Evolutionary conservation across 1,140 invertebrate genomes (phyloP), one percentile per base, ranked within the genome.

Genomic region (Rhyacophila brunnea): DNA sequence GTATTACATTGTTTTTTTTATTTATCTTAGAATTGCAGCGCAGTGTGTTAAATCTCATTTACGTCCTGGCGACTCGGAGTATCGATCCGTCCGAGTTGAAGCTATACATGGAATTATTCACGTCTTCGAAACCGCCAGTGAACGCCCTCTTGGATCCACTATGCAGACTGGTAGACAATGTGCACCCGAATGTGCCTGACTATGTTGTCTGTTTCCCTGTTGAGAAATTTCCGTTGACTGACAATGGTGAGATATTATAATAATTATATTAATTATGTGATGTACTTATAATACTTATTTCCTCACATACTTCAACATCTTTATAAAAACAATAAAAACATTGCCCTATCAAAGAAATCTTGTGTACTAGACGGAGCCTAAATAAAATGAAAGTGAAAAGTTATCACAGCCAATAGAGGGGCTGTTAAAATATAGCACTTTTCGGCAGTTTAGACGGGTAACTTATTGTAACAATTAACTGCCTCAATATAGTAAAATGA

Each of bases 41-140:
- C 34, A 80, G 80, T 36, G 71, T 83, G n/a, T 66, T 86, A 32
- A 81, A 85, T 67, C 74, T 87, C 17, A 80, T 86, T 36, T 79
- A 79, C 11, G 70, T 80, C 19, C 64, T 85, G 43, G 81, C 82
- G 2, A 75, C 74, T 7, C 80, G 82, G 55, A 79, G 79, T 32
- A 80, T 86, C 48, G 75, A 75, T 7, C 69, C 82, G 2, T 48
- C 69, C 1, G 85, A 86, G 60, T 65, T 86, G 36, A 73, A 78
- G 4, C 68, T 70, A 1, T 82, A 83, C 64, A 66, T 87, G 11
- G 73, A 79, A 9, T 74, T 85, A 52, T 82, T 85, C 59, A 82
- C 83, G 68, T 69, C 68, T 2, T 61, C 75, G 28, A 67, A 71
- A 0, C 80, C 83, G 3, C 81, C 83, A 2, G 60, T 86, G 28